Evolutionary conservation across 92 coral and sea anemone genomes (phyloP), one percentile per base, ranked within the genome.

Genomic region (Parazoanthus atlanticus): DNA sequence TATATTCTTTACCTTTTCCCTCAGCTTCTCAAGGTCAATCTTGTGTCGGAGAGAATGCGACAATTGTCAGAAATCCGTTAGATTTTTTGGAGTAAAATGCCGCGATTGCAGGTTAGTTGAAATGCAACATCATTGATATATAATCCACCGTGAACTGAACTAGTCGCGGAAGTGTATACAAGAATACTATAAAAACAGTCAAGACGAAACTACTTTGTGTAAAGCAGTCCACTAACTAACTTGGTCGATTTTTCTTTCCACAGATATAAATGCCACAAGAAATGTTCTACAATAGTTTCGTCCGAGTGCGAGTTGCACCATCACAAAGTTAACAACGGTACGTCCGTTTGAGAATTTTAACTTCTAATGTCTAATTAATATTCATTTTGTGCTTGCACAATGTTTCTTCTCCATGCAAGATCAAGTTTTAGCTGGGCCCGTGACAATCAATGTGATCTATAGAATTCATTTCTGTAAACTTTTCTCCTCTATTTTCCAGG

Each of bases 221-320:
- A 6, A 7, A 10, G 75, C 2, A 25, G 30, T 46, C 86, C 79
- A 43, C 65, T 31, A 23, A 41, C 65, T 47, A 23, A 38, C 25
- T 15, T 3, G 30, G 17, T 41, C 11, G 16, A 69, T 38, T 71
- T 3, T 43, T 23, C 34, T 43, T 43, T 90, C 67, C 77, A 64
- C 58, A 96, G 99, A 87, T 92, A 89, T 78, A 96, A 95, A 85
- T 96, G 93, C 90, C 99, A 96, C 92, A 91, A 93, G 89, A 93
- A 94, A 58, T 96, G 99, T 78, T 96, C 96, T 33, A 80, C 83
- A 6, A 61, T 76, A 8, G 89, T 58, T 7, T 79, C 86, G 15
- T 54, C 85, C 9, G 85, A 86, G 21, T 89, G 96, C 52, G 92
- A 92, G 12, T 88, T 80, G 38, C 91, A 88, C 81, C 77, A 87